Percentiles rank a stretch among this genome's conserved stretches.
Conservation (phyloP, 2,888 invertebrate species). For the Nephrotoma appendiculata region DNA sequence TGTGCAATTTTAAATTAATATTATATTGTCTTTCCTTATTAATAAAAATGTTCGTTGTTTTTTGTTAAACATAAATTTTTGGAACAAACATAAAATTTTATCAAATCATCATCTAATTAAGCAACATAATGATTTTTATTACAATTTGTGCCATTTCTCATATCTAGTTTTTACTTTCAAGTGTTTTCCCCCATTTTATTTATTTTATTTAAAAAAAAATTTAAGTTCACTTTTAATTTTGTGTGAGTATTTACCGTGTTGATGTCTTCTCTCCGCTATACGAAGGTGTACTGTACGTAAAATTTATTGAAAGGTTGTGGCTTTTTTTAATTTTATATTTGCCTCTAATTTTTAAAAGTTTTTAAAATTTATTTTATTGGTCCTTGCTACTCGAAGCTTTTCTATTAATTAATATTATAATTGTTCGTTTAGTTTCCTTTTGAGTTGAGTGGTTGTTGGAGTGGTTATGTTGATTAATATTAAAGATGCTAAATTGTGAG, state of each 20-base stretch:
- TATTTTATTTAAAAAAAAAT: not conserved
- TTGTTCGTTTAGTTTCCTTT: not conserved
- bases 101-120: not conserved
- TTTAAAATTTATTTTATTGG: not conserved
- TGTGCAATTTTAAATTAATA: no score
- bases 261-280: not conserved
- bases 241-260: not conserved
- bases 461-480: not conserved
- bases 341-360: not conserved
- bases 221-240: not conserved
- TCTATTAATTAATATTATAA: not conserved
- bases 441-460: not conserved
- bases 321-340: not conserved
- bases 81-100: not conserved
- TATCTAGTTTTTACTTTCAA: not conserved
- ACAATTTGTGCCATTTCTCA: not conserved
- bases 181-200: not conserved
- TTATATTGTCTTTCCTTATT: no score
- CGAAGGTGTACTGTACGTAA: not conserved
- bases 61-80: not conserved
- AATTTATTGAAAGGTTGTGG: not conserved
- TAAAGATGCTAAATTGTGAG: not conserved
- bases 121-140: not conserved
- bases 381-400: not conserved
- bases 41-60: no score